A percentile compares a stretch with the other conserved stretches of the same genome.
These are phyloP conservation scores for Anorthoa munda DNA, from an alignment of 2,888 invertebrate genomes.

Conservation along the genomic window DNA sequence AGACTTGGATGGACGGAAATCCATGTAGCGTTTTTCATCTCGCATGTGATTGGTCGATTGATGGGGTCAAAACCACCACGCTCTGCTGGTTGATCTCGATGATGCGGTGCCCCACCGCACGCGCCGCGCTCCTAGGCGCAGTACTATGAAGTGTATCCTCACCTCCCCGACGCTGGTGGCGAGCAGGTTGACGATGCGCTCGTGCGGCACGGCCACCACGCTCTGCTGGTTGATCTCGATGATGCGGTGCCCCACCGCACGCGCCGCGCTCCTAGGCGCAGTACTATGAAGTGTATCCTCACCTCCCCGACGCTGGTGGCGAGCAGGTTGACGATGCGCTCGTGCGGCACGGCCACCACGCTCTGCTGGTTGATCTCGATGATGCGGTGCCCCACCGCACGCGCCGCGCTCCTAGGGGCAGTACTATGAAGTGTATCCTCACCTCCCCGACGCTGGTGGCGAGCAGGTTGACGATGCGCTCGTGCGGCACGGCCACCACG, in stretches of 20 bases:
- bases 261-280: no score
- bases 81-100: neutral
- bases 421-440: no score
- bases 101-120: no score
- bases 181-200: neutral
- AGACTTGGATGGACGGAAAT: no score
- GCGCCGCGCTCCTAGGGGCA: no score
- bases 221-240: no score
- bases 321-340: slow-evolving; percentile 96
- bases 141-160: neutral
- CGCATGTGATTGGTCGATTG: no score
- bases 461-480: slow-evolving; percentile 93
- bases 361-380: no score
- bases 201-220: neutral
- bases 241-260: no score
- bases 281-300: neutral
- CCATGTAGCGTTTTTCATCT: no score
- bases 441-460: slow-evolving; percentile 86
- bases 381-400: no score
- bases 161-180: neutral
- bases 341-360: slow-evolving; percentile 94
- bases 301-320: neutral
- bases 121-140: no score
- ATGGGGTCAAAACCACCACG: neutral
- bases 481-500: neutral